Conservation (phyloP, 1,140 invertebrate genomes). For the Grapholita molesta region DNA sequence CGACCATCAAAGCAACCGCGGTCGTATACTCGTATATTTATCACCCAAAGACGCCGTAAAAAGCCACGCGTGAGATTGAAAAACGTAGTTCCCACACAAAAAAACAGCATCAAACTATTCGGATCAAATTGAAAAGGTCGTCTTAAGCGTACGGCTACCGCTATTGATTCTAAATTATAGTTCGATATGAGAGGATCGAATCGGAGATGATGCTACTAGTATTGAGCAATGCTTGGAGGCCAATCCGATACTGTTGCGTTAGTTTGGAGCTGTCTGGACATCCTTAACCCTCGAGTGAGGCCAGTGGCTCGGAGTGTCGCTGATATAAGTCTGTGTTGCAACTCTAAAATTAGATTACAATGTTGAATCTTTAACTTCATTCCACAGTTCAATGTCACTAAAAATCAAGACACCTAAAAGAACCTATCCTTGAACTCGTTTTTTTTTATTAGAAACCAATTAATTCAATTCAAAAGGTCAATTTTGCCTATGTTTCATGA, state of each 20-base stretch:
- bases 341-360: too few relatives aligned
- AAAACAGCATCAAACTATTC: constrained; percentile 44
- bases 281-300: constrained; percentile 2
- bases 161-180: constrained; percentile 66
- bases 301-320: neutral
- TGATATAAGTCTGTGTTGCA: neutral
- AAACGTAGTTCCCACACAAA: constrained; percentile 66
- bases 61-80: constrained; percentile 61
- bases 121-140: constrained; percentile 55
- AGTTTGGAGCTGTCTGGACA: neutral
- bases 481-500: too few relatives aligned
- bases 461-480: too few relatives aligned
- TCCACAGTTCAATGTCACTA: too few relatives aligned
- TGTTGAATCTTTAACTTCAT: too few relatives aligned
- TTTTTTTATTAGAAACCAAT: too few relatives aligned
- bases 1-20: constrained; percentile 61
- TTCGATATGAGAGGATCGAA: constrained; percentile 4
- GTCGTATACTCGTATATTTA: constrained; percentile 69
- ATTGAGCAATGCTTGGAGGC: constrained; percentile 4
- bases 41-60: constrained; percentile 52
- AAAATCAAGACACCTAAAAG: too few relatives aligned
- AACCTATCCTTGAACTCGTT: too few relatives aligned
- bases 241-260: neutral
- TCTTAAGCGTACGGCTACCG: constrained; percentile 65
- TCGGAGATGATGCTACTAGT: neutral